A percentile compares a stretch with the other conserved stretches of the same genome.
Conservation (phyloP, 2,888 invertebrate species). For the Lithodes maja region DNA sequence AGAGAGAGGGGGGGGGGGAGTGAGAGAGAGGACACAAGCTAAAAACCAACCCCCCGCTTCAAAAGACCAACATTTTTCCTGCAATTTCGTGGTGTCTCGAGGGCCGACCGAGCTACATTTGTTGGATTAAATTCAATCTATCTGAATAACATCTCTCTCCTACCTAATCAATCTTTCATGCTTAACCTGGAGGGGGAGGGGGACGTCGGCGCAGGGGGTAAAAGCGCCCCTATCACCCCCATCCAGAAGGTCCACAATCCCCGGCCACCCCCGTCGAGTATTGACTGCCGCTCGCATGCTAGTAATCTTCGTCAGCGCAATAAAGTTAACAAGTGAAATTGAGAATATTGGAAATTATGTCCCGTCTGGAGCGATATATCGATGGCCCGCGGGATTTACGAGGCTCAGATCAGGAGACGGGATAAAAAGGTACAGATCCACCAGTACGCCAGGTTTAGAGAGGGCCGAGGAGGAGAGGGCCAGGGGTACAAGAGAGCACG, state of each 20-base stretch:
- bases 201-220: slow-evolving; percentile 14
- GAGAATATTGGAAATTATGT: slow-evolving; percentile 71
- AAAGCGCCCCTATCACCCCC: not conserved
- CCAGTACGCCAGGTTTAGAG: slow-evolving; percentile 29
- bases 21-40: not conserved
- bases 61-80: slow-evolving; percentile 58
- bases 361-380: slow-evolving; percentile 66
- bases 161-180: slow-evolving; percentile 71
- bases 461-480: slow-evolving; percentile 8
- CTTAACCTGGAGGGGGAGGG: slow-evolving; percentile 33
- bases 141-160: slow-evolving; percentile 71
- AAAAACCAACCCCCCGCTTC: slow-evolving; percentile 22
- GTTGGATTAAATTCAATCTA: slow-evolving; percentile 71
- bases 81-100: slow-evolving; percentile 60
- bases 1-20: not conserved
- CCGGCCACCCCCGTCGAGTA: not conserved
- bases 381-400: slow-evolving; percentile 69
- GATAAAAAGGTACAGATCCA: slow-evolving; percentile 60
- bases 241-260: too few relatives aligned
- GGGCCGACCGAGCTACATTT: slow-evolving; percentile 67
- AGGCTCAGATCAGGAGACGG: slow-evolving; percentile 65
- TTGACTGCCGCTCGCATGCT: slow-evolving; percentile 47
- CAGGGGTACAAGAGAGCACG: too few relatives aligned
- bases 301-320: slow-evolving; percentile 71
- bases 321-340: slow-evolving; percentile 71